Percentiles rank a stretch among this genome's conserved stretches.
phyloP scores from a whole-genome alignment of 2,797 vertebrate genomes.

The Protonibea diacanthus region DNA sequence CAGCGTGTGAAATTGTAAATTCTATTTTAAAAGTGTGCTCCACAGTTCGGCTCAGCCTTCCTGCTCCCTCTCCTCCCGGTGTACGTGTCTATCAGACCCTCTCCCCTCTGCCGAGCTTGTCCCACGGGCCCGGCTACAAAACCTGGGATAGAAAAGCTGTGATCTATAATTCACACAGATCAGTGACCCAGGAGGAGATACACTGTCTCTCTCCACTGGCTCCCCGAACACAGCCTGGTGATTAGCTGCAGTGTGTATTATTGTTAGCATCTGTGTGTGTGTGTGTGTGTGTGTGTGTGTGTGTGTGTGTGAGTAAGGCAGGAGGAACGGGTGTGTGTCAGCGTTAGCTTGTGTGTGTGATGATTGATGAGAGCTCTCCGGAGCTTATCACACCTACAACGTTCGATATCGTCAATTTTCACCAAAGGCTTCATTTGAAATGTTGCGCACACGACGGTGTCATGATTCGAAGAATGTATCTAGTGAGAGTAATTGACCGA shows the following conservation, averaged over 20 bases:
- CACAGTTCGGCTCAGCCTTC: neutral
- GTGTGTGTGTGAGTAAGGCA: neutral
- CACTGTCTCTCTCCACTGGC: conserved; percentile 32
- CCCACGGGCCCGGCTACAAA: conserved; percentile 55
- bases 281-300: conserved; percentile 11
- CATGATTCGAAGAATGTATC: conserved; percentile 30
- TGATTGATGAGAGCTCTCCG: conserved; percentile 23
- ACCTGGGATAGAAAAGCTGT: conserved; percentile 61
- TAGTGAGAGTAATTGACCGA: conserved; percentile 32
- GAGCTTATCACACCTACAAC: neutral
- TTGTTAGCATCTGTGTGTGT: conserved; percentile 11
- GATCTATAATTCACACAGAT: conserved; percentile 80
- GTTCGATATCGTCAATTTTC: conserved; percentile 2
- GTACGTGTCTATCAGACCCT: neutral
- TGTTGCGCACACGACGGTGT: neutral
- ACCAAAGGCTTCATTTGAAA: conserved; percentile 18
- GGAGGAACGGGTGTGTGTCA: neutral
- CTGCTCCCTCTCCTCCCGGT: conserved; percentile 5
- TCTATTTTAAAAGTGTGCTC: neutral
- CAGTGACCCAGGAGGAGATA: conserved; percentile 64
- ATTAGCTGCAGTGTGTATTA: conserved; percentile 44
- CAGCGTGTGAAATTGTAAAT: conserved; percentile 3
- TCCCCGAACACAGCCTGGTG: conserved; percentile 33
- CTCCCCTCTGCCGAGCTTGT: neutral
- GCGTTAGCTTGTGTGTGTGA: neutral